These are phyloP conservation scores for Microplitis demolitor DNA, from an alignment of 1,140 invertebrate species.

Conservation along the genomic window DNA sequence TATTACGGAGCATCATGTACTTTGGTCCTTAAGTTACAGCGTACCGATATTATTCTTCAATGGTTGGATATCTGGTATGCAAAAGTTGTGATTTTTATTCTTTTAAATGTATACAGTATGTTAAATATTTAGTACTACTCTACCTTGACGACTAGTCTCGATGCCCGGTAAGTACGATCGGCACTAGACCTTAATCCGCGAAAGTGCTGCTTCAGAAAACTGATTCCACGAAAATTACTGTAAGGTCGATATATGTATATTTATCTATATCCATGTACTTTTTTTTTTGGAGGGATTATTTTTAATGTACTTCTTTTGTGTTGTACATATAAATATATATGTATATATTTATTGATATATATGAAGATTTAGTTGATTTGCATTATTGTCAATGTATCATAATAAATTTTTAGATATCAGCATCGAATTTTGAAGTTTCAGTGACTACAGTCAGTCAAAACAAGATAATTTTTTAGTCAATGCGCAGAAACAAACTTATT, in stretches of 20 bases:
- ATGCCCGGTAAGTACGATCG: slow-evolving; percentile 33
- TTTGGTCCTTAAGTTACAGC: slow-evolving; percentile 65
- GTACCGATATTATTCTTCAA: slow-evolving; percentile 68
- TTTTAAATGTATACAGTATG: not conserved
- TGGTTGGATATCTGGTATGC: slow-evolving; percentile 58
- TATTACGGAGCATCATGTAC: slow-evolving; percentile 58
- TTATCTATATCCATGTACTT: no score
- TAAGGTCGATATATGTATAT: no score
- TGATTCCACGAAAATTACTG: slow-evolving; percentile 27
- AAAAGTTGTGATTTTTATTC: not conserved
- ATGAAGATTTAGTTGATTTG: not conserved
- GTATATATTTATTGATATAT: no score
- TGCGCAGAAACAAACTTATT: no score
- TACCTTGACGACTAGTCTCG: not conserved
- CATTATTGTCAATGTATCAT: not conserved
- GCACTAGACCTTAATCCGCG: slow-evolving; percentile 51
- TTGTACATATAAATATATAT: no score
- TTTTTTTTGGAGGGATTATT: no score
- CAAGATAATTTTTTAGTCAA: no score
- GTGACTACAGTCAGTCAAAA: no score
- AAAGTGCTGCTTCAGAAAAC: slow-evolving; percentile 33
- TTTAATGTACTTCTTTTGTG: no score
- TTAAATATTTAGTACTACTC: not conserved
- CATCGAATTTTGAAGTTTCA: no score
- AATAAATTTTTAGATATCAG: not conserved